These are phyloP conservation scores for Diaprepes abbreviatus DNA, from an alignment of 2,888 invertebrate species.

Conservation along the genomic window DNA sequence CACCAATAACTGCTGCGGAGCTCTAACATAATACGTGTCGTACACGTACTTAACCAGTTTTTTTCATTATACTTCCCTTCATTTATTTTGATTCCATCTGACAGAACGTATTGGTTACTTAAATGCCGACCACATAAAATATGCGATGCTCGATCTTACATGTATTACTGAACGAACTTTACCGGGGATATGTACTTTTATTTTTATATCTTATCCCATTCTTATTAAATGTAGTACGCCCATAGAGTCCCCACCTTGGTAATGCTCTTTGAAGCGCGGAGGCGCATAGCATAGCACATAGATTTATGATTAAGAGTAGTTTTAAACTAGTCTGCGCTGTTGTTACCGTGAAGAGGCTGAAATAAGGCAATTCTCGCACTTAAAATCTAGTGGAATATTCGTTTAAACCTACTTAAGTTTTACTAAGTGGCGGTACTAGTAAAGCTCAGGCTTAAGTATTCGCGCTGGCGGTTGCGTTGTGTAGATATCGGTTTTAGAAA, in stretches of 20 bases:
- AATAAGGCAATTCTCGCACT: slow-evolving; percentile 9
- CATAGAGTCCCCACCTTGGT: slow-evolving; percentile 43
- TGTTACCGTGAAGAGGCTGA: slow-evolving; percentile 30
- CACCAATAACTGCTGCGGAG: no score
- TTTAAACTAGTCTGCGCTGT: slow-evolving; percentile 34
- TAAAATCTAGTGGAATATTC: slow-evolving; percentile 20
- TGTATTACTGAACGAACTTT: neutral
- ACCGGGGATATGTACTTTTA: slow-evolving; percentile 15
- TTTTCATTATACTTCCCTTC: no score
- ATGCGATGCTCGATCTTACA: neutral
- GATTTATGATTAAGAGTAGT: slow-evolving; percentile 36
- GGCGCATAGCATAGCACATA: slow-evolving; percentile 35
- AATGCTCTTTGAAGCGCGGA: slow-evolving; percentile 43
- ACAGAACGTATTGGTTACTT: no score
- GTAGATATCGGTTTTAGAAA: neutral
- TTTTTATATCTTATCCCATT: slow-evolving; percentile 39
- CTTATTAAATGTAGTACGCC: slow-evolving; percentile 41
- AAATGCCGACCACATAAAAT: no score
- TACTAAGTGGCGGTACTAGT: slow-evolving; percentile 31
- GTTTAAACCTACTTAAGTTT: slow-evolving; percentile 32
- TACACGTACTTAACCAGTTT: no score
- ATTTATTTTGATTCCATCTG: no score
- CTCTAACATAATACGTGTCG: no score
- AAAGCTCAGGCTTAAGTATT: slow-evolving; percentile 7
- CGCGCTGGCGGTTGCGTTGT: neutral